Base-by-base conservation (phyloP, 2,113 vertebrate genomes). In the Pipa parva region DNA sequence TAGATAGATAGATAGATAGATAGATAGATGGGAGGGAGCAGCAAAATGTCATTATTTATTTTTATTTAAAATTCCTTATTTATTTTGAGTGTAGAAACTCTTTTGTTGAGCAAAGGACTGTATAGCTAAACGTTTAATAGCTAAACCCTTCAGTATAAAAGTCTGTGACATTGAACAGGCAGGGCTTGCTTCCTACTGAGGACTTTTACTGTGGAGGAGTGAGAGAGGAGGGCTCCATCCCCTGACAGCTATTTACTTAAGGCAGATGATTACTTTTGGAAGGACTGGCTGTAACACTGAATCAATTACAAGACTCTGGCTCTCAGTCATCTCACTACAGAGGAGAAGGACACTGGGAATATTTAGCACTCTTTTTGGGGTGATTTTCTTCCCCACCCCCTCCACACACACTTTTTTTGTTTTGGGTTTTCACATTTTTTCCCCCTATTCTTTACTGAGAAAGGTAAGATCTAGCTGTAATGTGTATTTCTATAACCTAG, bases 191-290 rank as follows among this genome's bases (percentile, higher is more conserved):
- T 71, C 20, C 51, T 55, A 59, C 5, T 71, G 75, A 3, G 17
- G 77, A 80, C 89, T 94, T 83, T 93, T 93, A 93, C 88, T 96
- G 80, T 94, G 91, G 90, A 90, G 76, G 76, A 73, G 72, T 71
- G 71, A 74, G 78, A 75, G 79, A 74, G 68, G 77, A 81, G 86
- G 80, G 81, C 76, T 82, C 84, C 85, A 82, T 92, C 95, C 95
- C 90, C 93, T 93, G 91, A 92, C 91, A 90, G 88, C 92, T 94
- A 93, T 95, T 95, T 95, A 95, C 91, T 92, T 88, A 84, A 89
- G 88, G 85, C 88, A 92, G 91, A 93, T 92, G 90, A 92, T 96
- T 89, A 90, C 85, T 92, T 89, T 91, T 84, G 78, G 90, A 89
- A 92, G 92, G 92, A 92, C 88, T 91, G 91, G 91, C 92, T 92